A percentile compares a stretch with the other conserved stretches of the same genome.
These are phyloP conservation scores for Caenorhabditis parvicauda DNA, from an alignment of 2,888 invertebrate genomes.

Conservation along the genomic window DNA sequence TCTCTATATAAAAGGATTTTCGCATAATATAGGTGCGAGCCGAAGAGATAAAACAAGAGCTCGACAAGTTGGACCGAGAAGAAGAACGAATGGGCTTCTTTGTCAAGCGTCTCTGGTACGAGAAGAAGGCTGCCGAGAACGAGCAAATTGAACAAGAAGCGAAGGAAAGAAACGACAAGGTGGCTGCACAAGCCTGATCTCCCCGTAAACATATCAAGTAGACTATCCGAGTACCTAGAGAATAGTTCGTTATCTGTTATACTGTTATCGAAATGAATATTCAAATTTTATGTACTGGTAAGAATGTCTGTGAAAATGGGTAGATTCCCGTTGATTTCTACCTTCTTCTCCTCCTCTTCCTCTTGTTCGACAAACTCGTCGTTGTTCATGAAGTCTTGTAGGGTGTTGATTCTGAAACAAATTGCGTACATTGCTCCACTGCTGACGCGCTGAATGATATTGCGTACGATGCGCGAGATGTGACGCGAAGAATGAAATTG, in stretches of 20 bases:
- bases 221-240: too few species aligned
- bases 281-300: background rate
- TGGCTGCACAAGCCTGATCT: conserved; percentile 12
- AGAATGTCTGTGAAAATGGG: conserved; percentile 1
- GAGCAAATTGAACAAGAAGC: conserved; percentile 42
- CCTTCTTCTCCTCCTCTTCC: too few species aligned
- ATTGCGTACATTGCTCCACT: too few species aligned
- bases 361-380: too few species aligned
- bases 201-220: background rate
- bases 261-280: background rate
- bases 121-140: conserved; percentile 39
- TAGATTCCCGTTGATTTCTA: too few species aligned
- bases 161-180: conserved; percentile 14
- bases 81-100: conserved; percentile 44
- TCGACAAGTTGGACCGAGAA: conserved; percentile 28
- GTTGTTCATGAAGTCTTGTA: too few species aligned
- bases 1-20: too few species aligned
- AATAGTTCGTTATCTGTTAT: background rate
- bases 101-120: conserved; percentile 37
- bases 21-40: conserved; percentile 15
- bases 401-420: too few species aligned
- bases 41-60: conserved; percentile 32
- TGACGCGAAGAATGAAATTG: too few species aligned
- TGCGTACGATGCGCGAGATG: too few species aligned
- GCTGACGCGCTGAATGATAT: too few species aligned